These are phyloP conservation scores for Aeoliscus strigatus DNA, from an alignment of 2,797 vertebrate species.

Conservation along the genomic window DNA sequence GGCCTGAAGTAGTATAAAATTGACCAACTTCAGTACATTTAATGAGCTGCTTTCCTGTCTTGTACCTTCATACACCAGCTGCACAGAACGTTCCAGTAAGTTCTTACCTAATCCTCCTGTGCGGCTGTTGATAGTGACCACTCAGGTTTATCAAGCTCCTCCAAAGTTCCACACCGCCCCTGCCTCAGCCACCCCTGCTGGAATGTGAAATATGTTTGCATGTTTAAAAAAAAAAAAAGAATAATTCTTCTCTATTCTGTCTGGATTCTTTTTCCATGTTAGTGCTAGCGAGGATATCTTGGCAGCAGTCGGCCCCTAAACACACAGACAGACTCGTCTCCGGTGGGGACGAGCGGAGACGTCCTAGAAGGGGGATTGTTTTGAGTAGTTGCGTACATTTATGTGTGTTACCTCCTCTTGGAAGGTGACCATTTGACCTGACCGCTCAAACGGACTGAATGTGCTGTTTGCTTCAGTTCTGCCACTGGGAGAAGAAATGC, in stretches of 20 bases:
- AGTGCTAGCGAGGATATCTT: slow-evolving; percentile 49
- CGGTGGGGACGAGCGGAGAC: slow-evolving; percentile 15
- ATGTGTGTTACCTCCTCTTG: slow-evolving; percentile 2
- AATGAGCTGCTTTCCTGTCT: no score
- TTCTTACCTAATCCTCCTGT: slow-evolving; percentile 14
- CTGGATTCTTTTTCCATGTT: slow-evolving; percentile 62
- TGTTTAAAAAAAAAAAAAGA: slow-evolving; percentile 49
- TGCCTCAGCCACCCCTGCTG: slow-evolving; percentile 57
- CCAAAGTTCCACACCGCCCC: slow-evolving; percentile 60
- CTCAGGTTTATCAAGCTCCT: slow-evolving; percentile 46
- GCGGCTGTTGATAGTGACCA: slow-evolving; percentile 35
- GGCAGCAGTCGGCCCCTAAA: slow-evolving; percentile 36
- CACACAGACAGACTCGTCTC: slow-evolving; percentile 42
- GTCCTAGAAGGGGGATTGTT: slow-evolving; percentile 38
- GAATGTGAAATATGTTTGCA: slow-evolving; percentile 73
- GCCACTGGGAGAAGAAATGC: neutral
- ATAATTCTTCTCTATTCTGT: slow-evolving; percentile 44
- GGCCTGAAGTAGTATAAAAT: no score
- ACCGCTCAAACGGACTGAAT: neutral
- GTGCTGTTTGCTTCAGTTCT: no score
- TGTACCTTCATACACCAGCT: no score
- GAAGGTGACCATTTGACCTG: slow-evolving; percentile 11
- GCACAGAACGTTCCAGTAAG: slow-evolving; percentile 23
- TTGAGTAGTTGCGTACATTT: slow-evolving; percentile 29
- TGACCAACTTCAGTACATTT: no score